phyloP scores from a whole-genome alignment of 2,797 vertebrate species.

The Silurus aristotelis region DNA sequence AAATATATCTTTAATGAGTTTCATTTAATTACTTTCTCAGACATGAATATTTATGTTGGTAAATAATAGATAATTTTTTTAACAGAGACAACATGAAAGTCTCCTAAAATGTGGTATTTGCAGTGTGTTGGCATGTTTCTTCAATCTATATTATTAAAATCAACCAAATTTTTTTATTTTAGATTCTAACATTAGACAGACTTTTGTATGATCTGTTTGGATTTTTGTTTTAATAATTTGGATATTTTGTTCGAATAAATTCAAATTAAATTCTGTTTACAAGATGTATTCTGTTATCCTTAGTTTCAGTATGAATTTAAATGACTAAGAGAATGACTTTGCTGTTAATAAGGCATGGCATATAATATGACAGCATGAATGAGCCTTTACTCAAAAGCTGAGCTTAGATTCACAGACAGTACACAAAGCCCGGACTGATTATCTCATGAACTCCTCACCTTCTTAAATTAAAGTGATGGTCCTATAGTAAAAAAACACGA shows the following conservation, averaged over 20 bases:
- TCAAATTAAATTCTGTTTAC: background rate
- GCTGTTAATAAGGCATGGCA: background rate
- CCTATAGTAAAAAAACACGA: slow-evolving; percentile 1
- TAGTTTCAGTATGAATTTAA: slow-evolving; percentile 29
- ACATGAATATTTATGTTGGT: background rate
- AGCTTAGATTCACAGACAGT: background rate
- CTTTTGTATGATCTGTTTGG: background rate
- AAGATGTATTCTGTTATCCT: background rate
- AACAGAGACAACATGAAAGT: background rate
- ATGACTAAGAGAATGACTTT: slow-evolving; percentile 12
- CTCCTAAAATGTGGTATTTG: background rate
- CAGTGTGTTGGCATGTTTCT: background rate
- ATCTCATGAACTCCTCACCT: slow-evolving; percentile 37
- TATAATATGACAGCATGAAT: slow-evolving; percentile 33
- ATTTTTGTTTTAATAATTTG: background rate
- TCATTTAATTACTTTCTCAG: background rate
- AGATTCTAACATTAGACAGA: slow-evolving; percentile 1
- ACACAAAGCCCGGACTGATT: background rate
- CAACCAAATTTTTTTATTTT: background rate
- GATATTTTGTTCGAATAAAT: background rate
- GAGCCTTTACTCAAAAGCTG: slow-evolving; percentile 29
- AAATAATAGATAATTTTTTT: background rate
- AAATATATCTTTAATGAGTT: too few species aligned
- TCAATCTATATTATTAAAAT: background rate
- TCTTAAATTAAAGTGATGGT: slow-evolving; percentile 28